phyloP scores from a whole-genome alignment of 2,113 vertebrate species.

The Actinemys pallida region DNA sequence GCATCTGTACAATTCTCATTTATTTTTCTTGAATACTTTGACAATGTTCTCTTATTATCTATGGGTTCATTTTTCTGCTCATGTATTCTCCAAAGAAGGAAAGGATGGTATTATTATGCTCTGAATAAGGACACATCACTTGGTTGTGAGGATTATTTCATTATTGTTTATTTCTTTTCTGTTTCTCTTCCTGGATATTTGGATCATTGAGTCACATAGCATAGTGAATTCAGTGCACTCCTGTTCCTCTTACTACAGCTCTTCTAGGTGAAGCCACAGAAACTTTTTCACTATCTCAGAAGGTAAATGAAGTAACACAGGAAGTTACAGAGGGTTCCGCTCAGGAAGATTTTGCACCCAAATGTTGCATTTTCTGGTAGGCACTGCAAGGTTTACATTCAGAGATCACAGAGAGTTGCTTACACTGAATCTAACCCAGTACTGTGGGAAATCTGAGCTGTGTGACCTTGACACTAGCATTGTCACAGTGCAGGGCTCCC shows the following conservation, averaged over 20 bases:
- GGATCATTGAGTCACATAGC: neutral
- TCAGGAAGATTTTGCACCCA: neutral
- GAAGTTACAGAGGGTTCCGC: neutral
- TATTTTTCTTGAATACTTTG: constrained; percentile 73
- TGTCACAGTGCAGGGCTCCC: neutral
- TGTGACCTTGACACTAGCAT: neutral
- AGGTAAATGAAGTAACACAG: neutral
- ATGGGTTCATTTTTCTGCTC: constrained; percentile 54
- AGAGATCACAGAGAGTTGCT: neutral
- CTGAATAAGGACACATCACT: constrained; percentile 67
- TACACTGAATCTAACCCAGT: neutral
- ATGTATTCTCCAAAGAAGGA: constrained; percentile 74
- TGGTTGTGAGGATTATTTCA: constrained; percentile 24
- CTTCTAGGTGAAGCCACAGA: neutral
- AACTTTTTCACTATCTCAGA: neutral
- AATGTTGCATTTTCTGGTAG: neutral
- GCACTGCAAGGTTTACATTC: neutral
- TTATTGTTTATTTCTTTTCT: constrained; percentile 33
- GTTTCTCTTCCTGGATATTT: neutral
- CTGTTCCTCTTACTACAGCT: neutral
- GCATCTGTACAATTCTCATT: constrained; percentile 56
- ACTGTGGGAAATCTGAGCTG: neutral
- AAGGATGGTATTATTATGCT: constrained; percentile 61
- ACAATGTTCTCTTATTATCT: constrained; percentile 62
- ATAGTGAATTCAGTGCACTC: neutral